A percentile compares a stretch with the other conserved stretches of the same genome.
Evolutionary conservation across 35 echinoderm and acorn worm genomes (phyloP).

Genomic region (Lytechinus variegatus): DNA sequence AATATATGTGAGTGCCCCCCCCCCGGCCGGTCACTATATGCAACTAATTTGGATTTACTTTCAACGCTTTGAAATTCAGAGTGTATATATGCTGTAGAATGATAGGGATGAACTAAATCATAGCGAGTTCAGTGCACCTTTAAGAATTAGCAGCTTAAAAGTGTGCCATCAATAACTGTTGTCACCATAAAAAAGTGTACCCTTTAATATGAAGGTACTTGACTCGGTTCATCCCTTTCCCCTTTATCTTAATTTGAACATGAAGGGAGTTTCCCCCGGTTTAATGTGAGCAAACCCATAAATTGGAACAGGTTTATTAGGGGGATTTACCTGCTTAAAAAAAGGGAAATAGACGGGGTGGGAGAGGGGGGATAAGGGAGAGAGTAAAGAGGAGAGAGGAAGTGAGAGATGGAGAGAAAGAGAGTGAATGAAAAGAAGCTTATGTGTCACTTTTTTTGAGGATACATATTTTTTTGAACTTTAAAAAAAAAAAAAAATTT

Average conservation of each 20-base stretch:
- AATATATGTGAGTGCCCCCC: no score
- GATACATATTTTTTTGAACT: no score
- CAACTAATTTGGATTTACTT: no score
- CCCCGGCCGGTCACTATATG: no score
- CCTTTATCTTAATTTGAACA: not conserved
- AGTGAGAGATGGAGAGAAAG: not conserved
- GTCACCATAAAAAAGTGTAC: not conserved
- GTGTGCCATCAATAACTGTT: no score
- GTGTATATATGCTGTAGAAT: no score
- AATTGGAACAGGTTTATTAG: not conserved
- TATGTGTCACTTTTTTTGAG: not conserved
- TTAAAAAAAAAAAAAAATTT: no score
- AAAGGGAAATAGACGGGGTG: not conserved
- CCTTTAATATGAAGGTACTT: not conserved
- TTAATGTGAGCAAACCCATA: not conserved
- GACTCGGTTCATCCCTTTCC: not conserved
- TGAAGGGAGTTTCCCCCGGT: constrained; percentile 3
- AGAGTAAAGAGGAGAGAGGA: not conserved
- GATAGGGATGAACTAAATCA: no score
- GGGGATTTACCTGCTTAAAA: not conserved
- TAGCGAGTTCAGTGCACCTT: no score
- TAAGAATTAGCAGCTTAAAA: no score
- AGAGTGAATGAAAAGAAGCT: not conserved
- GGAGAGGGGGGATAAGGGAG: not conserved
- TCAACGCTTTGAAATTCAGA: no score